These are phyloP conservation scores for Alloplasta piceator DNA, from an alignment of 2,888 invertebrate genomes.

Conservation along the genomic window DNA sequence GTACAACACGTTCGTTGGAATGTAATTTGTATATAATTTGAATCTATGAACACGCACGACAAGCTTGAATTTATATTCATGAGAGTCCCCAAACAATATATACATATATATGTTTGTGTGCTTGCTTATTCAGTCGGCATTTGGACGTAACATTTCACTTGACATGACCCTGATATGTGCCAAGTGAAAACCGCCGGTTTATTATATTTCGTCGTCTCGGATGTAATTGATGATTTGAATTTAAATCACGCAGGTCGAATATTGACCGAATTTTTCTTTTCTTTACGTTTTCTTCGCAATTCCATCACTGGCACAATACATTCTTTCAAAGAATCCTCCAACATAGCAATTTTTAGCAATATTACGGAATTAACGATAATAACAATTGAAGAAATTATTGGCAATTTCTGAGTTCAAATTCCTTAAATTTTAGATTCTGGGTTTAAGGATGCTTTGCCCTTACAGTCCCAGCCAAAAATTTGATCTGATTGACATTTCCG, in stretches of 20 bases:
- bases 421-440: no score
- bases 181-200: slow-evolving; percentile 60
- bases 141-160: slow-evolving; percentile 63
- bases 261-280: slow-evolving; percentile 42
- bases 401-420: no score
- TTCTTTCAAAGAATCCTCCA: background rate
- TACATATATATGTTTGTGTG: background rate
- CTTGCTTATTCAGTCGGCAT: slow-evolving; percentile 59
- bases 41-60: slow-evolving; percentile 29
- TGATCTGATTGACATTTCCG: no score
- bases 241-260: slow-evolving; percentile 42
- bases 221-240: slow-evolving; percentile 48
- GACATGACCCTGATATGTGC: slow-evolving; percentile 60
- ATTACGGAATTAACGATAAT: no score
- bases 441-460: no score
- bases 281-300: background rate
- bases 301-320: no score
- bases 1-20: no score
- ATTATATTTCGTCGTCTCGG: slow-evolving; percentile 47
- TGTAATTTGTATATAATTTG: background rate
- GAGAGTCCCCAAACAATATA: slow-evolving; percentile 26
- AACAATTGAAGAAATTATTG: no score
- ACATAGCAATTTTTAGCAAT: no score
- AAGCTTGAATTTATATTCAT: slow-evolving; percentile 51
- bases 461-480: no score